phyloP scores from a whole-genome alignment of 2,113 vertebrate genomes.

The Elanus axillaris region DNA sequence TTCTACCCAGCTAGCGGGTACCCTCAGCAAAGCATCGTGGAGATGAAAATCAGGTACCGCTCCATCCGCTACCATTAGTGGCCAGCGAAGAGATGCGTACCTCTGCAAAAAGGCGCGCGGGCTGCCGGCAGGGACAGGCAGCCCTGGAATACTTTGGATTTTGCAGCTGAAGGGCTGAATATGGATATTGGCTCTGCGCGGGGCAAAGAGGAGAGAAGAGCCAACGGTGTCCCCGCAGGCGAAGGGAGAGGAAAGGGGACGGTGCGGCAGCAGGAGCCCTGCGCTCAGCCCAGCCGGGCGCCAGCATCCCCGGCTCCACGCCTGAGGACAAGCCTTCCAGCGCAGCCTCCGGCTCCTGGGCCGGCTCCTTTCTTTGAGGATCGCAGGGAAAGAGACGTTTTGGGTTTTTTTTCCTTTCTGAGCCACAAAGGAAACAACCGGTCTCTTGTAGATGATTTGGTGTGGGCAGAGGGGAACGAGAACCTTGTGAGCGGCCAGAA shows the following conservation, averaged over 20 bases:
- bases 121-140: not conserved
- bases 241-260: not conserved
- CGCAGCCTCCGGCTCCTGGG: not conserved
- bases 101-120: rapidly evolving
- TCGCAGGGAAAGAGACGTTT: not conserved
- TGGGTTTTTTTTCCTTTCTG: no score
- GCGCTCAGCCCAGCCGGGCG: not conserved
- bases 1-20: not conserved
- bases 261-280: not conserved
- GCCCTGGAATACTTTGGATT: not conserved
- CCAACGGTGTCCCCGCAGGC: not conserved
- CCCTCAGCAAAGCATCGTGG: rapidly evolving
- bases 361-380: not conserved
- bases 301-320: no score
- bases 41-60: not conserved
- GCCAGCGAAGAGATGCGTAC: not conserved
- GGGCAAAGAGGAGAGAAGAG: not conserved
- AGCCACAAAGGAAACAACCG: not conserved
- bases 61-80: rapidly evolving
- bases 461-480: not conserved
- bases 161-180: not conserved
- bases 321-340: not conserved
- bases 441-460: not conserved
- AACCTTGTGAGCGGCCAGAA: not conserved
- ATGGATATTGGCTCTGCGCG: rapidly evolving